Percentiles rank a stretch among this genome's conserved stretches.
Conservation (phyloP, 2,113 vertebrate genomes). For the Emydocephalus ijimae region DNA sequence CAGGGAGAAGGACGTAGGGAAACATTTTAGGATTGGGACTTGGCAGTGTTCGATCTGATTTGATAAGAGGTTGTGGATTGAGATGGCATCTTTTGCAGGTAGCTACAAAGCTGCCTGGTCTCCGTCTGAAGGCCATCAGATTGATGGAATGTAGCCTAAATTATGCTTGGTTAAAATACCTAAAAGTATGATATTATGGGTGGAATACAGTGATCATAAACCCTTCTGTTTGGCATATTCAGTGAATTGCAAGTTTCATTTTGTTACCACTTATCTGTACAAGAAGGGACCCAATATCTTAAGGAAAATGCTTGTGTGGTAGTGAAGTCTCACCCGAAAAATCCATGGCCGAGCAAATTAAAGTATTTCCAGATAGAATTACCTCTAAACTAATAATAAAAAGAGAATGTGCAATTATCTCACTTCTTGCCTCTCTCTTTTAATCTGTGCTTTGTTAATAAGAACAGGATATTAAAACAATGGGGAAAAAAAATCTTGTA, state of each 20-base stretch:
- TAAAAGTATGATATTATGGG: background rate
- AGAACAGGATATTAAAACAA: background rate
- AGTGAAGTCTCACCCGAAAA: background rate
- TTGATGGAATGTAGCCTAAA: background rate
- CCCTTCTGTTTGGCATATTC: background rate
- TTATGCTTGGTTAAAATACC: background rate
- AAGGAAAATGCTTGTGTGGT: background rate
- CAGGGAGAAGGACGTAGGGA: background rate
- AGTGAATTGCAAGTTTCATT: background rate
- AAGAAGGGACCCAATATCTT: background rate
- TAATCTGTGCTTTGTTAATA: background rate
- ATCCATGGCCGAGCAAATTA: background rate
- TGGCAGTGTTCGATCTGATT: background rate
- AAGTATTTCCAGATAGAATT: background rate
- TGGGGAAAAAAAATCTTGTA: background rate
- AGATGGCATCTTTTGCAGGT: background rate
- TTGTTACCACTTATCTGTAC: background rate
- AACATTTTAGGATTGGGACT: background rate
- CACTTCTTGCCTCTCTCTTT: background rate
- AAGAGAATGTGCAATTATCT: background rate
- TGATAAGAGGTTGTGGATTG: background rate
- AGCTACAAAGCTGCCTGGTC: background rate
- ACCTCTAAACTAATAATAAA: background rate
- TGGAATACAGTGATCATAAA: background rate
- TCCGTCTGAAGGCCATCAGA: background rate